A percentile compares a stretch with the other conserved stretches of the same genome.
Conservation (phyloP, 2,113 vertebrate species). For the Neomonachus schauinslandi region DNA sequence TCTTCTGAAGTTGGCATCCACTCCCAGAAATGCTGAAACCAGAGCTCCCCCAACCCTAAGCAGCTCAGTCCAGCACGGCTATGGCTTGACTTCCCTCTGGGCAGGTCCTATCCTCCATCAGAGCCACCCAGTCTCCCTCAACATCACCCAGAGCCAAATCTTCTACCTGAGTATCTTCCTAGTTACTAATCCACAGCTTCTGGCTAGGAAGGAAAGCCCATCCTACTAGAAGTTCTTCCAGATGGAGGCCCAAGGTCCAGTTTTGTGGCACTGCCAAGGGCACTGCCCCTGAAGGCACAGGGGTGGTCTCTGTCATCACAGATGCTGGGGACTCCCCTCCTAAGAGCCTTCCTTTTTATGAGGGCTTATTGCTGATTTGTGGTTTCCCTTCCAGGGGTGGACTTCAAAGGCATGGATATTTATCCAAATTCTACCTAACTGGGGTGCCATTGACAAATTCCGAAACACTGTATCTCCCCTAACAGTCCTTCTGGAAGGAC, state of each 20-base stretch:
- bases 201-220: neutral
- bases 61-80: neutral
- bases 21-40: conserved; percentile 12
- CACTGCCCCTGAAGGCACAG: neutral
- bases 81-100: neutral
- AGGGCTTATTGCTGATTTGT: neutral
- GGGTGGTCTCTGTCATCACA: neutral
- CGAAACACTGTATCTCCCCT: conserved; percentile 18
- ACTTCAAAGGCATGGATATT: conserved; percentile 43
- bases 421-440: neutral
- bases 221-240: conserved; percentile 15
- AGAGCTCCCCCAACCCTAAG: neutral
- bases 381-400: neutral
- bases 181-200: neutral
- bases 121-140: neutral
- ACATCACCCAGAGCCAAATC: neutral
- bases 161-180: neutral
- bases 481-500: neutral
- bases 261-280: neutral
- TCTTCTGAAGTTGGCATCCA: conserved; percentile 21
- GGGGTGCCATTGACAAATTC: neutral
- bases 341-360: neutral
- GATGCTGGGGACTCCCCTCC: neutral
- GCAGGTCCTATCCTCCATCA: neutral
- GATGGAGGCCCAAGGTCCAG: neutral